phyloP scores from a whole-genome alignment of 2,113 vertebrate species.

The Erinaceus europaeus region DNA sequence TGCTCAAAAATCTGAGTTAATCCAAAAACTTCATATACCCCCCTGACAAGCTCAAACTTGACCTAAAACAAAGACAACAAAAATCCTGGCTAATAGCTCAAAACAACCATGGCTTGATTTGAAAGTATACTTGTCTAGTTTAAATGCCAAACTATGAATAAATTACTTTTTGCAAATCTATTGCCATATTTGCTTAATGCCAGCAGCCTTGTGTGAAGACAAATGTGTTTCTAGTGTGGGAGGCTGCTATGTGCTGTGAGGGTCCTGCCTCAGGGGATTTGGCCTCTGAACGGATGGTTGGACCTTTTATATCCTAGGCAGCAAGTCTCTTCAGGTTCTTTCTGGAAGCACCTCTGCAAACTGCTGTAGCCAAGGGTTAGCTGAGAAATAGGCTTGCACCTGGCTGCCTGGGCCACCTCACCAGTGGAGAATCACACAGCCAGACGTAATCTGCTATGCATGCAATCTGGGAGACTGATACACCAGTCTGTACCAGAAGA shows the following conservation, averaged over 20 bases:
- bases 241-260: background rate
- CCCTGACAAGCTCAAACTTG: constrained; percentile 7
- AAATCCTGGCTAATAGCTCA: background rate
- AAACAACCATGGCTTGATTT: background rate
- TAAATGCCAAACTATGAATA: background rate
- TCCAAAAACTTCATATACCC: background rate
- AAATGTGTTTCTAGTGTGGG: too few species aligned
- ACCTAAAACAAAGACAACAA: background rate
- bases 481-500: background rate
- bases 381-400: background rate
- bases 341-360: constrained; percentile 8
- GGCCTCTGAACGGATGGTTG: background rate
- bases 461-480: background rate
- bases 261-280: background rate
- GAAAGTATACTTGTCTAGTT: background rate
- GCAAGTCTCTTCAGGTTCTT: constrained; percentile 52
- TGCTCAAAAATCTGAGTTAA: background rate
- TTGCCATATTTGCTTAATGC: background rate
- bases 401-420: background rate
- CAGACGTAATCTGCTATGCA: background rate
- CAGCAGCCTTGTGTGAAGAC: background rate
- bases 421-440: background rate
- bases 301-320: background rate
- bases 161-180: background rate
- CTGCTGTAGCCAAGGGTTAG: background rate